Conservation (phyloP, 2,797 vertebrate species). For the Lutjanus argentimaculatus region DNA sequence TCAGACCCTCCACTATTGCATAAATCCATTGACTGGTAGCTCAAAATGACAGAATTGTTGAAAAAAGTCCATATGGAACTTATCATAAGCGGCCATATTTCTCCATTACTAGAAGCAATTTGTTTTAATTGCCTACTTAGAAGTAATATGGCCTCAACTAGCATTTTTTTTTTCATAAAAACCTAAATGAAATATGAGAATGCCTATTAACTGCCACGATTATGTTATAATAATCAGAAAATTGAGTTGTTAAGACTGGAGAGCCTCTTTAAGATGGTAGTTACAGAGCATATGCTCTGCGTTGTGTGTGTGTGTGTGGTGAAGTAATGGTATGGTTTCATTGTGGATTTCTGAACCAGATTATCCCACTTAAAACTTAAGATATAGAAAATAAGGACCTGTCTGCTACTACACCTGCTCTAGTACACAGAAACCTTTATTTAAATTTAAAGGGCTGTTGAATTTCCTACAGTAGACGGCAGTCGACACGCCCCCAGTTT, state of each 20-base stretch:
- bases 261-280: constrained; percentile 55
- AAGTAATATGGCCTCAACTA: constrained; percentile 75
- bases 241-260: constrained; percentile 67
- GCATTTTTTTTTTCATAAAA: constrained; percentile 58
- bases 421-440: neutral
- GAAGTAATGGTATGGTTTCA: neutral
- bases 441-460: neutral
- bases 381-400: neutral
- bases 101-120: constrained; percentile 76
- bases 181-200: constrained; percentile 77
- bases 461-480: too few species aligned
- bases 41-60: constrained; percentile 53
- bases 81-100: constrained; percentile 73
- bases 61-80: constrained; percentile 78
- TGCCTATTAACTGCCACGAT: constrained; percentile 71
- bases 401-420: neutral
- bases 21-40: constrained; percentile 55
- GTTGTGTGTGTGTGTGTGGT: constrained; percentile 3
- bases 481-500: too few species aligned
- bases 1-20: constrained; percentile 40
- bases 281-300: constrained; percentile 32
- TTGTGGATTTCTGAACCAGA: neutral
- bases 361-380: constrained; percentile 1
- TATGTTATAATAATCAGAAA: constrained; percentile 78
- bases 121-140: constrained; percentile 83